A percentile compares a stretch with the other conserved stretches of the same genome.
phyloP scores from a whole-genome alignment of 1,140 invertebrate genomes.

The Caenorhabditis brenneri region DNA sequence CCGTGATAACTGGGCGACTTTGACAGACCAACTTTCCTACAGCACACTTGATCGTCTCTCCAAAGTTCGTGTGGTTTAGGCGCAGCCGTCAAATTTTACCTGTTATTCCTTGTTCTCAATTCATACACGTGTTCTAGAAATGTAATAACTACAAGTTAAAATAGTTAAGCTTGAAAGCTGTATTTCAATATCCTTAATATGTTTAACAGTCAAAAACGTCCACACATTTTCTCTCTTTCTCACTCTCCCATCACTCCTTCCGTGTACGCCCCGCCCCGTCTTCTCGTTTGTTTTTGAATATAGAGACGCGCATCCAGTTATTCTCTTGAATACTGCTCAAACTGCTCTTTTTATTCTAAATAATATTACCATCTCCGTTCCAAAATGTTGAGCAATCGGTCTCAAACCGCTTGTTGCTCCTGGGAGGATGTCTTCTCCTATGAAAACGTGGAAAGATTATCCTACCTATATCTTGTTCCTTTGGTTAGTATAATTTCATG shows the following conservation, averaged over 20 bases:
- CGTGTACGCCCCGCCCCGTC: too few species aligned
- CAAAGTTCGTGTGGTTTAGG: conserved; percentile 28
- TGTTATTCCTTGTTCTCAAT: neutral
- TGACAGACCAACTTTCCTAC: conserved; percentile 7
- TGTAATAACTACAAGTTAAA: neutral
- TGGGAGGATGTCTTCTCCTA: neutral
- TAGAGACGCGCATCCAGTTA: neutral
- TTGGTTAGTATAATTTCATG: neutral
- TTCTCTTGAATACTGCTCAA: neutral
- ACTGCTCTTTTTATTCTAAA: neutral
- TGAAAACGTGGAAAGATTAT: neutral
- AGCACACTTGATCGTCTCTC: neutral
- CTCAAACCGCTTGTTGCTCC: neutral
- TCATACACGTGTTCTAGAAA: neutral
- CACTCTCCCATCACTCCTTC: too few species aligned
- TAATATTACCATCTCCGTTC: neutral
- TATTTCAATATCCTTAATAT: neutral
- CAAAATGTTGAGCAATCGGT: conserved; percentile 12
- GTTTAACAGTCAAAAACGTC: neutral
- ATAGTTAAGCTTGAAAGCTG: neutral
- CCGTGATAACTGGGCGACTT: neutral
- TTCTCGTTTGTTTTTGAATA: conserved; percentile 17
- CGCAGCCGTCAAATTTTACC: too few species aligned
- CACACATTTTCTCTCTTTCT: neutral
- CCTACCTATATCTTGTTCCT: neutral